Evolutionary conservation across 2,888 invertebrate genomes (phyloP).

Genomic region (Merodon equestris): DNA sequence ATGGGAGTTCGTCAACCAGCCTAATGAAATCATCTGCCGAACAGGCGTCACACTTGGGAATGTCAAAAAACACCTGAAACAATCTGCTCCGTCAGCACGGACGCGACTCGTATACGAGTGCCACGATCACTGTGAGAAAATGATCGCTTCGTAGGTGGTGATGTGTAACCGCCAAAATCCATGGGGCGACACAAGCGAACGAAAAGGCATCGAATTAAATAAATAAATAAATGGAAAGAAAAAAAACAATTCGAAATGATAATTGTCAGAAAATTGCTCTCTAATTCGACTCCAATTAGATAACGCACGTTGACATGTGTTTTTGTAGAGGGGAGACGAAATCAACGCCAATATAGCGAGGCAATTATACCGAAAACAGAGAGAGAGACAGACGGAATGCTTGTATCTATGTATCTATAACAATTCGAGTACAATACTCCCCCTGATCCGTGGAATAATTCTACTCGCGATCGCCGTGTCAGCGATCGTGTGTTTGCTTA

Average conservation of each 20-base stretch:
- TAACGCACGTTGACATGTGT: constrained; percentile 49
- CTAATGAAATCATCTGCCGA: neutral
- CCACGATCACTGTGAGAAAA: constrained; percentile 33
- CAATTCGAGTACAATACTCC: neutral
- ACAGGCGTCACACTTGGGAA: neutral
- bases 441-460: constrained; percentile 5
- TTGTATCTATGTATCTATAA: too few relatives aligned
- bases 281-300: constrained; percentile 64
- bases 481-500: constrained; percentile 11
- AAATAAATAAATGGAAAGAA: neutral
- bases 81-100: constrained; percentile 23
- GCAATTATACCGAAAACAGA: constrained; percentile 51
- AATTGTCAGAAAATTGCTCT: constrained; percentile 64
- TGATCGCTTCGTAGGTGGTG: constrained; percentile 6
- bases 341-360: constrained; percentile 20
- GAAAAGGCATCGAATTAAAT: constrained; percentile 17
- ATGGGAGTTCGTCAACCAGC: neutral
- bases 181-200: neutral
- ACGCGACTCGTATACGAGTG: constrained; percentile 3
- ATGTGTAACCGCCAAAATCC: constrained; percentile 14
- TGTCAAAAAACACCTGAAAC: constrained; percentile 52
- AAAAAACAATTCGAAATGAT: constrained; percentile 40
- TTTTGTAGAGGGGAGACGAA: constrained; percentile 15
- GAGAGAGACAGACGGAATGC: constrained; percentile 19
- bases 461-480: constrained; percentile 33